A percentile compares a stretch with the other conserved stretches of the same genome.
These are phyloP conservation scores for Peromyscus attwateri DNA, from an alignment of 2,797 vertebrate genomes.

Conservation along the genomic window DNA sequence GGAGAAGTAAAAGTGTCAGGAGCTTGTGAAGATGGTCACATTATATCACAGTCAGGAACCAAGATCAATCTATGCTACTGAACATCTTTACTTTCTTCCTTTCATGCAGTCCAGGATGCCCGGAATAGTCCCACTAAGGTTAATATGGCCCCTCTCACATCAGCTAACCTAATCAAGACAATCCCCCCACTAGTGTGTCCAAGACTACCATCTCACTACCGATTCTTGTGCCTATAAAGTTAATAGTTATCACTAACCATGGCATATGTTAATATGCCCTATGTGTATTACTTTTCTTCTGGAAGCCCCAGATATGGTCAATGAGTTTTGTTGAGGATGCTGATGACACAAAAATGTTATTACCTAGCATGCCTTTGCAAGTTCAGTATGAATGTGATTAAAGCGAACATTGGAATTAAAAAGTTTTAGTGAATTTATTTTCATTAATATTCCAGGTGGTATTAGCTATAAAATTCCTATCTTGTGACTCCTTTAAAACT, in stretches of 20 bases:
- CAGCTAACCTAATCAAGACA: not conserved
- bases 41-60: not conserved
- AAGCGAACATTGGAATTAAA: not conserved
- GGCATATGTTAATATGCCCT: too few species aligned
- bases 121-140: not conserved
- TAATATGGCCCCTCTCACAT: not conserved
- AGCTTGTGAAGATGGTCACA: not conserved
- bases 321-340: not conserved
- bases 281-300: not conserved
- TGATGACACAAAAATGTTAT: not conserved
- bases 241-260: too few species aligned
- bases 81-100: not conserved
- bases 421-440: conserved; percentile 3
- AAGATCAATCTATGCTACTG: too few species aligned
- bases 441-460: conserved; percentile 9
- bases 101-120: not conserved
- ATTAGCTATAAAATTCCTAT: not conserved
- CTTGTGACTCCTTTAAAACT: not conserved
- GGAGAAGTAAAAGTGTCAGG: not conserved
- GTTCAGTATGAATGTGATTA: not conserved
- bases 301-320: not conserved
- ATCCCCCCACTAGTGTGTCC: not conserved
- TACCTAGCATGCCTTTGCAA: not conserved
- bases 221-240: not conserved
- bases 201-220: not conserved